Conservation (phyloP, 2,113 vertebrate genomes). For the Merops nubicus region DNA sequence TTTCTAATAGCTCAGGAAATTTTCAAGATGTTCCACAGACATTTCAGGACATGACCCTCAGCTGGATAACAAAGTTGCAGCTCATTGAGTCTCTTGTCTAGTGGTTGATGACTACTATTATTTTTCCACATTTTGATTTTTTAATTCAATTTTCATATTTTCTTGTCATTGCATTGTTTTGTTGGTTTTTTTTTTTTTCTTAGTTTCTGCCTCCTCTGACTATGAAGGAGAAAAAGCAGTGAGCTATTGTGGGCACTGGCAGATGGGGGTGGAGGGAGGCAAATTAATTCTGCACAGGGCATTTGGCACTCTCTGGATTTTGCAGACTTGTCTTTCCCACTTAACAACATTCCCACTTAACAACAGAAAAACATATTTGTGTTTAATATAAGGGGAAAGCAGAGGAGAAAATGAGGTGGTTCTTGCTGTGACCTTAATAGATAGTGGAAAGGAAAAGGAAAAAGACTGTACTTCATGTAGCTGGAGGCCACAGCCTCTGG, state of each 20-base stretch:
- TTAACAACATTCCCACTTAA: conserved; percentile 15
- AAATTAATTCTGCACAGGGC: conserved; percentile 3
- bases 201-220: neutral
- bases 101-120: neutral
- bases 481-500: neutral
- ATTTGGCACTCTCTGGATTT: neutral
- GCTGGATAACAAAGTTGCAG: neutral
- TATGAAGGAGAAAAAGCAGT: neutral
- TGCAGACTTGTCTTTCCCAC: conserved; percentile 20
- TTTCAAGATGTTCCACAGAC: conserved; percentile 1
- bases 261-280: neutral
- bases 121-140: conserved; percentile 12
- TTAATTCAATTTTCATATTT: conserved; percentile 12
- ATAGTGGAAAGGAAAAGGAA: neutral
- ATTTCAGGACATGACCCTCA: conserved; percentile 19
- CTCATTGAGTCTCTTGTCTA: neutral
- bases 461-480: neutral
- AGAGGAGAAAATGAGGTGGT: neutral
- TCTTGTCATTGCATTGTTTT: neutral
- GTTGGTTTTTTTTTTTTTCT: neutral
- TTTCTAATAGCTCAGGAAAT: conserved; percentile 35
- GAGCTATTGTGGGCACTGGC: neutral
- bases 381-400: neutral
- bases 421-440: neutral
- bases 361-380: conserved; percentile 23